Percentiles rank a stretch among this genome's conserved stretches.
phyloP scores from a whole-genome alignment of 2,113 vertebrate genomes.

The Rhinolophus ferrumequinum region DNA sequence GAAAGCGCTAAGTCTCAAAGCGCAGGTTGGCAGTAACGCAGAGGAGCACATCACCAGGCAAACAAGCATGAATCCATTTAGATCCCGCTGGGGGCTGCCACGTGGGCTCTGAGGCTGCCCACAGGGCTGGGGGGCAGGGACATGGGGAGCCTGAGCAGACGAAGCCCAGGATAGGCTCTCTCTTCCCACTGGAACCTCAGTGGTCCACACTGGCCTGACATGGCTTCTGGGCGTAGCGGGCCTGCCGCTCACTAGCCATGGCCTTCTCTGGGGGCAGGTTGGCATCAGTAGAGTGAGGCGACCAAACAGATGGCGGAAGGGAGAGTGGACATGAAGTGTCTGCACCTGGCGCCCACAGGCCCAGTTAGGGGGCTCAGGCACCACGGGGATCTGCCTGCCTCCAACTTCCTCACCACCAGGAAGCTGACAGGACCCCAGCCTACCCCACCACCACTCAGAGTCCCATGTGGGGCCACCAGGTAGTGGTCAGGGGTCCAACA shows the following conservation, averaged over 20 bases:
- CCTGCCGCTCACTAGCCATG: neutral
- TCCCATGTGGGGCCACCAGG: neutral
- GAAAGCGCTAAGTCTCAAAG: neutral
- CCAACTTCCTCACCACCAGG: neutral
- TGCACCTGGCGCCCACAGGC: neutral
- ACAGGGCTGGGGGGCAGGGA: neutral
- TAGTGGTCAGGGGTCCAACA: neutral
- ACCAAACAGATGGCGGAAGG: neutral
- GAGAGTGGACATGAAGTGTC: too few relatives aligned
- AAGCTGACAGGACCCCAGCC: neutral
- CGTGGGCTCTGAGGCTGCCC: neutral
- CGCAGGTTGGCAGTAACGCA: neutral
- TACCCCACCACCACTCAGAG: too few relatives aligned
- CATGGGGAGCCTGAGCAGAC: fast-evolving
- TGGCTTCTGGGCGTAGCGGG: neutral
- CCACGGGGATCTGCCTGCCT: neutral
- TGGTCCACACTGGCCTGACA: neutral
- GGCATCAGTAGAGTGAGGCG: neutral
- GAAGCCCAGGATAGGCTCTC: too few relatives aligned
- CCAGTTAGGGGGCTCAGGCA: neutral
- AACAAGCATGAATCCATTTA: neutral
- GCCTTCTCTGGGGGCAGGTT: neutral
- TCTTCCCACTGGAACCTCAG: neutral
- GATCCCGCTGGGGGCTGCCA: neutral
- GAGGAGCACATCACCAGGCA: neutral